Evolutionary conservation across 2,113 vertebrate genomes (phyloP).

Genomic region (Candoia aspera): DNA sequence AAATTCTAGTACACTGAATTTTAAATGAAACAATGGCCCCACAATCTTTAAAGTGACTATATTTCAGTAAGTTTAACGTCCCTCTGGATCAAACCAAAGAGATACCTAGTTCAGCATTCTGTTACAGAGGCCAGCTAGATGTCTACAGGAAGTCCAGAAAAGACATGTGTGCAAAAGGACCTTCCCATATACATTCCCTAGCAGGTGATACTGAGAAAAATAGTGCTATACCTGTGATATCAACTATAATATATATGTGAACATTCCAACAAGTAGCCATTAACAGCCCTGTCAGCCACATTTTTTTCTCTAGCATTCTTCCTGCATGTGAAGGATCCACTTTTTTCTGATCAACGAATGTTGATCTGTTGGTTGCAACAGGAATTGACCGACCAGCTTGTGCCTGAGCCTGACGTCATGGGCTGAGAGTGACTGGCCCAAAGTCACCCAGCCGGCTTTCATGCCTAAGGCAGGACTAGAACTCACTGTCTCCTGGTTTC

Average conservation of each 20-base stretch:
- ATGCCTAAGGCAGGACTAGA: no score
- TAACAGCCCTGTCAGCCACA: neutral
- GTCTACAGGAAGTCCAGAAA: neutral
- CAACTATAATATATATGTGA: neutral
- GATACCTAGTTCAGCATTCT: neutral
- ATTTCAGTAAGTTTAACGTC: neutral
- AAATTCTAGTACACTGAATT: conserved; percentile 14
- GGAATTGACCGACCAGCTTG: no score
- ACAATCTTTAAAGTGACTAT: neutral
- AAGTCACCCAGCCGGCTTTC: no score
- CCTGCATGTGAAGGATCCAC: no score
- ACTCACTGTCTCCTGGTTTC: no score
- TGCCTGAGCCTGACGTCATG: no score
- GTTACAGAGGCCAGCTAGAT: neutral
- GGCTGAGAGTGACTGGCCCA: no score
- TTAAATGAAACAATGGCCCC: conserved; percentile 22
- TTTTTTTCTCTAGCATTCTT: no score
- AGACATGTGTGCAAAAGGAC: neutral
- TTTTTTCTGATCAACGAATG: no score
- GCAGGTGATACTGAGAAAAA: neutral
- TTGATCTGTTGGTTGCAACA: no score
- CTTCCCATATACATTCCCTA: neutral
- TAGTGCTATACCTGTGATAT: neutral
- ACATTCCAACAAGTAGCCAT: neutral
- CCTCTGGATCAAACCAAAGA: neutral